Percentiles rank a stretch among this genome's conserved stretches.
phyloP scores from a whole-genome alignment of 2,888 invertebrate species.

The Punctoribates punctum region DNA sequence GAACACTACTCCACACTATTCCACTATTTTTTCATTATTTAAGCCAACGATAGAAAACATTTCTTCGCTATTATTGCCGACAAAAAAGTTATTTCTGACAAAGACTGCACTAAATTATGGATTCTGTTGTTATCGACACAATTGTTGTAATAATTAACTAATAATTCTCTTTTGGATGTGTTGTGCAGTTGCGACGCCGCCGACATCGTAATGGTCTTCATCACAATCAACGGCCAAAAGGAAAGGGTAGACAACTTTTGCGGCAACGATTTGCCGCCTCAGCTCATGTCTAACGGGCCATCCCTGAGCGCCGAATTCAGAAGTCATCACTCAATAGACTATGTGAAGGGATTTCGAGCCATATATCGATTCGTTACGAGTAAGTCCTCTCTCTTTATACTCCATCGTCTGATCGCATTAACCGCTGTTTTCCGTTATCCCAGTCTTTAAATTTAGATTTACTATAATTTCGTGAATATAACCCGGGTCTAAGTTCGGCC shows the following conservation, averaged over 20 bases:
- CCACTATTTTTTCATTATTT: neutral
- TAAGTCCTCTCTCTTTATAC: slow-evolving; percentile 58
- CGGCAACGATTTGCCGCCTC: slow-evolving; percentile 73
- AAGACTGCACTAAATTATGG: neutral
- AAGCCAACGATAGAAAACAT: neutral
- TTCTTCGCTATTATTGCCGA: neutral
- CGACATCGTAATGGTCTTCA: slow-evolving; percentile 75
- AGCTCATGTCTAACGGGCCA: slow-evolving; percentile 88
- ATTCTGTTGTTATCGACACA: neutral
- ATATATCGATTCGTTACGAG: slow-evolving; percentile 84
- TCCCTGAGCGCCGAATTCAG: slow-evolving; percentile 69
- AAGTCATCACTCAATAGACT: slow-evolving; percentile 65
- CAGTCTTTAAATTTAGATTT: slow-evolving; percentile 27
- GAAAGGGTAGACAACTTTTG: slow-evolving; percentile 85
- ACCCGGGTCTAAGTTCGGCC: neutral
- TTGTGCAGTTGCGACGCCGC: slow-evolving; percentile 67
- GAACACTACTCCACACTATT: too few relatives aligned
- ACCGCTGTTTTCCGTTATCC: neutral
- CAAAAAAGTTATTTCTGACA: neutral
- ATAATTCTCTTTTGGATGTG: neutral
- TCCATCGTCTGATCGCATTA: neutral
- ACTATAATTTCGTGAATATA: slow-evolving; percentile 15
- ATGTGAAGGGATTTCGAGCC: slow-evolving; percentile 80
- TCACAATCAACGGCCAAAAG: slow-evolving; percentile 74
- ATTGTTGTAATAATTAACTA: neutral